Percentiles rank a stretch among this genome's conserved stretches.
phyloP scores from a whole-genome alignment of 1,140 invertebrate species.

The Phthorimaea operculella region DNA sequence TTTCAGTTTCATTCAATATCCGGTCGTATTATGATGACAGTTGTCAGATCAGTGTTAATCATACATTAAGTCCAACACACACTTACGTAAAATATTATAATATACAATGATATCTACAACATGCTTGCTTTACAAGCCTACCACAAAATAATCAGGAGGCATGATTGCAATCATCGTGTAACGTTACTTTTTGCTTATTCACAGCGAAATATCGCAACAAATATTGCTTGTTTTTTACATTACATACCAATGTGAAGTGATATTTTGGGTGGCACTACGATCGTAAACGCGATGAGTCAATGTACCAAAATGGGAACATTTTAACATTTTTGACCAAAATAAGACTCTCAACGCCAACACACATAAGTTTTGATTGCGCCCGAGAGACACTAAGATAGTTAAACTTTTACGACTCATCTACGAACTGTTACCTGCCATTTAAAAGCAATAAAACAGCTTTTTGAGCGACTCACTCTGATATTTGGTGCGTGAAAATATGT shows the following conservation, averaged over 20 bases:
- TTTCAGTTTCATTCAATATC: too few species aligned
- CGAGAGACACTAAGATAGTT: constrained; percentile 20
- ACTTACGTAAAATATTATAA: too few species aligned
- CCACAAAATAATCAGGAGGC: too few species aligned
- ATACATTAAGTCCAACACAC: too few species aligned
- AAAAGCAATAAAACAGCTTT: constrained; percentile 54
- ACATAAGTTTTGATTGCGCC: constrained; percentile 4
- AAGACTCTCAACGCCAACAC: constrained; percentile 2
- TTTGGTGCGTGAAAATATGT: constrained; percentile 48
- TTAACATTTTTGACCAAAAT: constrained; percentile 3
- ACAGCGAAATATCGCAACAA: too few species aligned
- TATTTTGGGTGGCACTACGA: neutral
- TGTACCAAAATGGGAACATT: neutral
- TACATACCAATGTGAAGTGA: neutral
- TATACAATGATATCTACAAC: too few species aligned
- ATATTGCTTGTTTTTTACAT: too few species aligned
- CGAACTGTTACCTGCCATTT: constrained; percentile 47
- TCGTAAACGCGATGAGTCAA: neutral
- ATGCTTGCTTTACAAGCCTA: too few species aligned
- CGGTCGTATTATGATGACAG: too few species aligned
- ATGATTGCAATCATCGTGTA: too few species aligned
- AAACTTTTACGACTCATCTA: constrained; percentile 33
- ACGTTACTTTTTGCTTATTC: too few species aligned
- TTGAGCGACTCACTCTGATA: constrained; percentile 34
- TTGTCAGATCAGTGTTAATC: too few species aligned